These are phyloP conservation scores for Calypte anna DNA, from an alignment of 2,113 vertebrate genomes.

Conservation along the genomic window DNA sequence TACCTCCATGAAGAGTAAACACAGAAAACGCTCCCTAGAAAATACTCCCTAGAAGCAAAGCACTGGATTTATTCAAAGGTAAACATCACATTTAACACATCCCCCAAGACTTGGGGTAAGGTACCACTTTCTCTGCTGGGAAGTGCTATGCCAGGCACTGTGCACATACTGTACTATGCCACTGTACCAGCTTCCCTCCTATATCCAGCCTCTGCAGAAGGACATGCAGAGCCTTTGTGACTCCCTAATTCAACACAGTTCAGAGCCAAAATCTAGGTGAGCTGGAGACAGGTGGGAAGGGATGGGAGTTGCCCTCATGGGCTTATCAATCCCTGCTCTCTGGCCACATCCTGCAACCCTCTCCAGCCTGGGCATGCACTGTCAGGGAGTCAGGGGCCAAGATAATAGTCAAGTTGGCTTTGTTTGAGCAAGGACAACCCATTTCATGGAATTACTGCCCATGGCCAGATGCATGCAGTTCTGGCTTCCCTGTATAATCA, in stretches of 20 bases:
- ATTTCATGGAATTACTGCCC: neutral
- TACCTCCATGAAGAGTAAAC: neutral
- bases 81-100: neutral
- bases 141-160: neutral
- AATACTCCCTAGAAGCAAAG: neutral
- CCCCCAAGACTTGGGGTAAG: neutral
- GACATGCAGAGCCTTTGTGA: neutral
- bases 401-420: neutral
- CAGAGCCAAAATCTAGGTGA: neutral
- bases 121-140: neutral
- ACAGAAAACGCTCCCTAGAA: neutral
- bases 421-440: neutral
- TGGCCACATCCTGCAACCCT: neutral
- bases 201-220: neutral
- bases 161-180: neutral
- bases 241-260: neutral
- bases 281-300: neutral
- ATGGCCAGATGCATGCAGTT: neutral
- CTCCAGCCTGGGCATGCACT: neutral
- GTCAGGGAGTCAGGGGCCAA: neutral
- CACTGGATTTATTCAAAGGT: neutral
- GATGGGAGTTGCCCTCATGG: fast-evolving
- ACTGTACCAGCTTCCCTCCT: neutral
- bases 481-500: neutral
- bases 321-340: neutral